Percentiles rank a stretch among this genome's conserved stretches.
These are phyloP conservation scores for Hybognathus amarus DNA, from an alignment of 2,797 vertebrate genomes.

Conservation along the genomic window DNA sequence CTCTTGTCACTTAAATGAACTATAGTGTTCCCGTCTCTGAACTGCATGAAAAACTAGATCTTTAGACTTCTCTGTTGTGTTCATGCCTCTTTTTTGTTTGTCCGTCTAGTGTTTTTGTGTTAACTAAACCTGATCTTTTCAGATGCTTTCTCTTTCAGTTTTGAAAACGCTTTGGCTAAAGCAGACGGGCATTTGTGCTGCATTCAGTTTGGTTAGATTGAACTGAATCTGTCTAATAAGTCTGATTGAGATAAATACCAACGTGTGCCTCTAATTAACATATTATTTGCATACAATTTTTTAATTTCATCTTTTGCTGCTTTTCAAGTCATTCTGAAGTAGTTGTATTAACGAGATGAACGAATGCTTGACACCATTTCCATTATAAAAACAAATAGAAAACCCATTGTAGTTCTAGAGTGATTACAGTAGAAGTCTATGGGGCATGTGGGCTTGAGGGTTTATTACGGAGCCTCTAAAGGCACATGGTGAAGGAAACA, in stretches of 20 bases:
- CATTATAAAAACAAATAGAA: neutral
- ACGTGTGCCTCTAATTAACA: neutral
- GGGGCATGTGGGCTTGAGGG: neutral
- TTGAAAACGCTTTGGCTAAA: slow-evolving; percentile 1
- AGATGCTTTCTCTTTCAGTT: slow-evolving; percentile 12
- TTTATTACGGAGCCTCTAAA: neutral
- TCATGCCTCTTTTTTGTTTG: slow-evolving; percentile 1
- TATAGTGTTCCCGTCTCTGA: slow-evolving; percentile 12
- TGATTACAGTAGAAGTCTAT: neutral
- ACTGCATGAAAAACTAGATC: slow-evolving; percentile 44
- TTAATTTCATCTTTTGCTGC: neutral
- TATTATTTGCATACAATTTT: neutral
- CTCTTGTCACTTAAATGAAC: slow-evolving; percentile 32
- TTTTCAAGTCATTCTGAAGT: slow-evolving; percentile 1
- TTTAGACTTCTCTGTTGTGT: slow-evolving; percentile 18
- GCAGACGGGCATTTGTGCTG: neutral
- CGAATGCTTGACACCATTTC: neutral
- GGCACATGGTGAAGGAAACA: no score
- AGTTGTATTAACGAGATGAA: neutral
- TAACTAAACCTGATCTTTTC: slow-evolving; percentile 15
- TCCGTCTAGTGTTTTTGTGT: slow-evolving; percentile 8
- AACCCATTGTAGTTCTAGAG: neutral
- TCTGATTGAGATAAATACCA: neutral
- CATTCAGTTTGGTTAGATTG: neutral
- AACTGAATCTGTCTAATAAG: neutral